phyloP scores from a whole-genome alignment of 1,140 invertebrate species.

The Drosophila sulfurigaster region DNA sequence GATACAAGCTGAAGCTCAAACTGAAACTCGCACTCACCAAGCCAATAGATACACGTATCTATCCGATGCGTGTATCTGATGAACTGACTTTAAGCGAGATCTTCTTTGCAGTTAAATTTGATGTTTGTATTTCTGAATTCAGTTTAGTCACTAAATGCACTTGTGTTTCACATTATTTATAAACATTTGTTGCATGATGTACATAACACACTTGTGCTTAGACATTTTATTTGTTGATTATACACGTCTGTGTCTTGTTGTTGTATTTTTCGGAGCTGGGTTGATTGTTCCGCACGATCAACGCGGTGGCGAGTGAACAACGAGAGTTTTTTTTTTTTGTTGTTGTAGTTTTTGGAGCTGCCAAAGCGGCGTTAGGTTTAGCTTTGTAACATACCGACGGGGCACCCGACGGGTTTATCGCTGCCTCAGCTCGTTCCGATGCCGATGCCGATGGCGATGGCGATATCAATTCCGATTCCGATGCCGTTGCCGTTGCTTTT shows the following conservation, averaged over 20 bases:
- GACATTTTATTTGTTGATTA: slow-evolving; percentile 49
- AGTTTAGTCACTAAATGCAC: slow-evolving; percentile 20
- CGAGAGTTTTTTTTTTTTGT: slow-evolving; percentile 32
- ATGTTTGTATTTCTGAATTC: background rate
- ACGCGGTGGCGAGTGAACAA: slow-evolving; percentile 38
- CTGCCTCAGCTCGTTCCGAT: slow-evolving; percentile 36
- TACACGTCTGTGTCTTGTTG: slow-evolving; percentile 51
- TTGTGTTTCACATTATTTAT: slow-evolving; percentile 28
- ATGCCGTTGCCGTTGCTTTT: slow-evolving; percentile 18
- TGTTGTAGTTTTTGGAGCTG: slow-evolving; percentile 39
- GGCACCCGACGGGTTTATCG: slow-evolving; percentile 51
- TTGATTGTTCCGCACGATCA: slow-evolving; percentile 58
- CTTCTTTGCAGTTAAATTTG: background rate
- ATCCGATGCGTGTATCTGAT: slow-evolving; percentile 43
- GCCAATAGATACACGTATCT: slow-evolving; percentile 35
- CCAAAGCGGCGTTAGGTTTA: slow-evolving; percentile 39
- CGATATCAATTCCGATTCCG: slow-evolving; percentile 43
- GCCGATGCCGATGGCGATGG: slow-evolving; percentile 24
- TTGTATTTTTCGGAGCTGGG: slow-evolving; percentile 37
- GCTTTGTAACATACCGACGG: slow-evolving; percentile 58
- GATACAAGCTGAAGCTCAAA: slow-evolving; percentile 11
- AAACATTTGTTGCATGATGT: slow-evolving; percentile 29
- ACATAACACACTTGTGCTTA: slow-evolving; percentile 52
- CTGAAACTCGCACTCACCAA: slow-evolving; percentile 1
- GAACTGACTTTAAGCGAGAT: background rate